These are phyloP conservation scores for Trachops cirrhosus DNA, from an alignment of 2,797 vertebrate genomes.

Conservation along the genomic window DNA sequence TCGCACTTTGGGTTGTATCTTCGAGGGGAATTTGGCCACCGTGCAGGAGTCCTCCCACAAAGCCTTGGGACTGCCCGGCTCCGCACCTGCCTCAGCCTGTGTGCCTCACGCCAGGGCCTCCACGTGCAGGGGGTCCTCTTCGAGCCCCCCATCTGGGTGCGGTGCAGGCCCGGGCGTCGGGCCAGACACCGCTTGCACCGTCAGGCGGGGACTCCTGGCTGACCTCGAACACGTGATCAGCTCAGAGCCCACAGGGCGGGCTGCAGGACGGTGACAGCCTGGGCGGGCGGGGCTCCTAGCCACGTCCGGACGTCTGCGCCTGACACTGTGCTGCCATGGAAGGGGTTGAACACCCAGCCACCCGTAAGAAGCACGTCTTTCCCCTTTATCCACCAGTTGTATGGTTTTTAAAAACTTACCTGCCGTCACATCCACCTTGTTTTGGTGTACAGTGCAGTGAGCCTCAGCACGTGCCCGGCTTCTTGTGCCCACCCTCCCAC, in stretches of 20 bases:
- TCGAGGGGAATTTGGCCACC: too few relatives aligned
- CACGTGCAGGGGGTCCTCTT: fast-evolving
- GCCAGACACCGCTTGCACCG: not conserved
- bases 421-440: not conserved
- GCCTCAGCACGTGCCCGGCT: fast-evolving
- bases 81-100: fast-evolving
- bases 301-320: fast-evolving
- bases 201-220: fast-evolving
- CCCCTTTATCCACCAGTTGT: not conserved
- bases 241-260: not conserved
- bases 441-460: not conserved
- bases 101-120: not conserved
- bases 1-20: not conserved
- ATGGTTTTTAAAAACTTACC: not conserved
- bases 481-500: fast-evolving
- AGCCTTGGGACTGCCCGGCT: fast-evolving
- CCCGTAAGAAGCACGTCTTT: not conserved
- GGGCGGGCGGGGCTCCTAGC: fast-evolving
- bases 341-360: not conserved
- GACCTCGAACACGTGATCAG: fast-evolving
- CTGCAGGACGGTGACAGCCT: fast-evolving
- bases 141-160: not conserved
- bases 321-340: not conserved
- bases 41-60: fast-evolving
- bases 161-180: fast-evolving